Conservation (phyloP, 2,797 vertebrate species). For the Limnodromus scolopaceus region DNA sequence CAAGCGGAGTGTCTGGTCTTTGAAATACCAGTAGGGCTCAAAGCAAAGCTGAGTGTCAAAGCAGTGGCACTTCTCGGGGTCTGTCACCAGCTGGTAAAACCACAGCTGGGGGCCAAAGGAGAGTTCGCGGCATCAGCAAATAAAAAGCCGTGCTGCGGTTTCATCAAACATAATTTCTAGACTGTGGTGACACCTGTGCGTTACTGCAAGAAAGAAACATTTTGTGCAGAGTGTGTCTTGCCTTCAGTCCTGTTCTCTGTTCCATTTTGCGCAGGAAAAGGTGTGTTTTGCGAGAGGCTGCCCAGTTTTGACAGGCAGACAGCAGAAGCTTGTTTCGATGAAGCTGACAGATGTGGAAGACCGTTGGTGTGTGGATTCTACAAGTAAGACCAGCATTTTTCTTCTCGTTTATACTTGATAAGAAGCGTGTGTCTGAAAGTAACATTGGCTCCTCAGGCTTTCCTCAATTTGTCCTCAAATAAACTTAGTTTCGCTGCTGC, state of each 20-base stretch:
- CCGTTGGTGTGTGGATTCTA: slow-evolving; percentile 69
- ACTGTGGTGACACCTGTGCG: accelerated
- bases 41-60: not conserved
- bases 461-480: not conserved
- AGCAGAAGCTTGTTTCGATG: slow-evolving; percentile 61
- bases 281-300: slow-evolving; percentile 64
- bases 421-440: not conserved
- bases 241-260: not conserved
- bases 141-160: not conserved
- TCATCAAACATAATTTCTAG: not conserved
- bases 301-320: slow-evolving; percentile 48
- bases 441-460: not conserved
- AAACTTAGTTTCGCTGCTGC: not conserved
- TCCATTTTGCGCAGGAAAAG: slow-evolving; percentile 57
- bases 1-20: not conserved
- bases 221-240: not conserved
- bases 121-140: not conserved
- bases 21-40: not conserved
- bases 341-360: slow-evolving; percentile 50
- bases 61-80: not conserved
- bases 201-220: accelerated
- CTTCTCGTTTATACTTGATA: not conserved
- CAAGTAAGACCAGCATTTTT: slow-evolving; percentile 52
- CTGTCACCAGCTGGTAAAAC: not conserved
- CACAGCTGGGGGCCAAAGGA: not conserved